Evolutionary conservation across 2,113 vertebrate genomes (phyloP).

Genomic region (Eublepharis macularius): DNA sequence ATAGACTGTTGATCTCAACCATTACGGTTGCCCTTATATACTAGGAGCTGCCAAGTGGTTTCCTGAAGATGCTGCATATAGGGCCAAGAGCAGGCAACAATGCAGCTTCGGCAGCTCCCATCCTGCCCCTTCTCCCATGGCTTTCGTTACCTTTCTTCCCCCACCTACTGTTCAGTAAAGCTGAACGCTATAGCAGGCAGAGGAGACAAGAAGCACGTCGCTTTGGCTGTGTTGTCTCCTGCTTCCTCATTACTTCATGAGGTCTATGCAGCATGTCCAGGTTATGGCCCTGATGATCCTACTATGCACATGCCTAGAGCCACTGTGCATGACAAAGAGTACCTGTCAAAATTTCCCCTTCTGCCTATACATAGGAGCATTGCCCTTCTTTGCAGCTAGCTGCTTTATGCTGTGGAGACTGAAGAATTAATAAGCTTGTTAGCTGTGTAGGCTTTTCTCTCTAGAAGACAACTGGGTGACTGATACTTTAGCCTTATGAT

Average conservation of each 20-base stretch:
- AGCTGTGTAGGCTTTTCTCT: not conserved
- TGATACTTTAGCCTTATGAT: not conserved
- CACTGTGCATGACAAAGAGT: not conserved
- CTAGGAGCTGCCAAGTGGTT: no score
- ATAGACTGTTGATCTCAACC: no score
- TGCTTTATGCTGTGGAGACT: not conserved
- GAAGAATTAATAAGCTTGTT: not conserved
- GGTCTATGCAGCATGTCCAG: not conserved
- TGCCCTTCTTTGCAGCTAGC: not conserved
- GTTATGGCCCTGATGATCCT: not conserved
- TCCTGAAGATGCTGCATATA: not conserved
- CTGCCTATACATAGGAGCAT: not conserved
- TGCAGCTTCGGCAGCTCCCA: not conserved
- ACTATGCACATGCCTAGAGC: not conserved
- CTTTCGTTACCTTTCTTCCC: not conserved
- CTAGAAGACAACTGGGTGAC: not conserved
- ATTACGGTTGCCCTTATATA: no score
- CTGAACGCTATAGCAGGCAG: not conserved
- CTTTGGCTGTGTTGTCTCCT: not conserved
- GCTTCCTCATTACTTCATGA: not conserved
- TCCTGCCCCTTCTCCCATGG: not conserved
- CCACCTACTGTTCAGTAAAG: not conserved
- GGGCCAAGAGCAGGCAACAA: not conserved
- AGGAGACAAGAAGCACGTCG: not conserved
- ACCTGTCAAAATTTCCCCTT: not conserved